Base-by-base conservation (phyloP, 2,113 vertebrate species). In the Vulpes vulpes region DNA sequence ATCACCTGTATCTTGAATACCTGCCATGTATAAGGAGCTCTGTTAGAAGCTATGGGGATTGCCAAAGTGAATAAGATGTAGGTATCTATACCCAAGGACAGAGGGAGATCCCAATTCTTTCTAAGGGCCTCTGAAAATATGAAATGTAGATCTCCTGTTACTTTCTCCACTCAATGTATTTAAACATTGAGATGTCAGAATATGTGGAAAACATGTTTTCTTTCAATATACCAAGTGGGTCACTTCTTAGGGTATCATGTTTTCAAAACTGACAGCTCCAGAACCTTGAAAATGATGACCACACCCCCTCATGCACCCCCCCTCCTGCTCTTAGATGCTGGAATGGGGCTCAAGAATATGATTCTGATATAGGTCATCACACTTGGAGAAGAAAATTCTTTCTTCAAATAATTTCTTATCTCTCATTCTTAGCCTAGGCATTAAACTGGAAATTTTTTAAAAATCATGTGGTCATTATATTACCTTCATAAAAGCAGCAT, bases 1-100 rank as follows among this genome's bases (percentile, higher is more conserved):
- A 1, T 0, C 23, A 27, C 59, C 8, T 35, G 2, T 3, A 15
- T 35, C 35, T 11, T 51, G 38, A 62, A 23, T 12, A 22, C 5
- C 49, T 55, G 22, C 12, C 49, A 0, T 2, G 3, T 20, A 5
- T 15, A 15, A 20, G 30, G 4, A 22, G 16, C 64, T 90, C 32
- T 51, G 4, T 32, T 7, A 25, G 38, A 16, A 27, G 7, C 49
- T 9, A 0, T 1, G 25, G 11, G 23, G 38, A n/a, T 9, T 4
- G 11, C 0, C 8, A 32, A 4, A 1, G 30, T 20, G 60, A 43
- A 1, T 22, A 53, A 65, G 49, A 8, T 1, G 19, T 0, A 12
- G 11, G 3, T 1, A 43, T 17, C 6, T 7, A 22, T 7, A 57
- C 20, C 67, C 0, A 16, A 19, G 8, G 22, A 14, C 2, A 43